phyloP scores from a whole-genome alignment of 1,140 invertebrate genomes.

The Chironomus tepperi region DNA sequence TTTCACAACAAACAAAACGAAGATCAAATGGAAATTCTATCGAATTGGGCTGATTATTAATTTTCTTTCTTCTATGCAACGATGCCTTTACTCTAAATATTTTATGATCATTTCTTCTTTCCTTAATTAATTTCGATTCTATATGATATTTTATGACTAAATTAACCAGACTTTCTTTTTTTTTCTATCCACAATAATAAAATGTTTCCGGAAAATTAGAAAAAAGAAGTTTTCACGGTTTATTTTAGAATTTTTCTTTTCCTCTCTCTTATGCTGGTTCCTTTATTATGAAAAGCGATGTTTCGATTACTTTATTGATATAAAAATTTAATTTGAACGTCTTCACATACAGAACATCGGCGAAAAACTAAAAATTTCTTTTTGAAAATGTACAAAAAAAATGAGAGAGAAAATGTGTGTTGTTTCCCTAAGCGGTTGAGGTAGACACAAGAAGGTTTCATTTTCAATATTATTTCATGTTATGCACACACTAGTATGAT shows the following conservation, averaged over 20 bases:
- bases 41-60: neutral
- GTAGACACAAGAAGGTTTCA: constrained; percentile 1
- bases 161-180: constrained; percentile 8
- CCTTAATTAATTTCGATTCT: neutral
- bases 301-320: neutral
- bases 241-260: constrained; percentile 10
- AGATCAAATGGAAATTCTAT: no score
- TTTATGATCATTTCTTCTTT: neutral
- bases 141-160: neutral
- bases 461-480: neutral
- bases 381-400: neutral
- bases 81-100: neutral
- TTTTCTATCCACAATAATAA: neutral
- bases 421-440: neutral
- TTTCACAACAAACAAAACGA: no score
- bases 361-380: constrained; percentile 3
- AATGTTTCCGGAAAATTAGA: constrained; percentile 16
- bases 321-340: neutral
- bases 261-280: neutral
- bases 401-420: neutral
- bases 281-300: neutral
- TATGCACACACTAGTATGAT: neutral
- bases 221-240: constrained; percentile 21
- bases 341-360: neutral
- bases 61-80: neutral